Percentiles rank a stretch among this genome's conserved stretches.
These are phyloP conservation scores for Zaprionus camerounensis DNA, from an alignment of 1,140 invertebrate species.

Conservation along the genomic window DNA sequence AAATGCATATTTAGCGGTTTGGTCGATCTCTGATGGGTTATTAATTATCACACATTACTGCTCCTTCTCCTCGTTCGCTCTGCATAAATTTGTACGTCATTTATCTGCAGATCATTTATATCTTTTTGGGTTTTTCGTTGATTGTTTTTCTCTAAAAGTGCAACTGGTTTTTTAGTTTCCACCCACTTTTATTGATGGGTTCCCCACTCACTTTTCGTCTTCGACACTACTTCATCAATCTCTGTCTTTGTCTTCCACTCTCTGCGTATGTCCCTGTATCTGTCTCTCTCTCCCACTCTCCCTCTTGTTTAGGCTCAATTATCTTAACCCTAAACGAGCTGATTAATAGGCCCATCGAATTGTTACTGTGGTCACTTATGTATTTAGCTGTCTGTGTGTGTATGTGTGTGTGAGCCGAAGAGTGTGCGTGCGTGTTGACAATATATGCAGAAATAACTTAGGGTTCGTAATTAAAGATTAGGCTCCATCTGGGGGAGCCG, in stretches of 20 bases:
- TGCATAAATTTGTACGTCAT: background rate
- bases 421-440: slow-evolving; percentile 22
- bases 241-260: background rate
- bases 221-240: too few species aligned
- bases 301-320: slow-evolving; percentile 18
- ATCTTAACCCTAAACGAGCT: slow-evolving; percentile 50
- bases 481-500: background rate
- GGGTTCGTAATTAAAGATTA: slow-evolving; percentile 4
- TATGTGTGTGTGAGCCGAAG: slow-evolving; percentile 23
- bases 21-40: background rate
- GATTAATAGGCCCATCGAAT: slow-evolving; percentile 39
- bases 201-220: background rate
- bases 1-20: background rate
- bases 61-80: background rate
- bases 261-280: too few species aligned
- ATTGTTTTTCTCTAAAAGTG: slow-evolving; percentile 12
- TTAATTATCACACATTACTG: background rate
- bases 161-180: slow-evolving; percentile 19
- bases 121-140: background rate
- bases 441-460: slow-evolving; percentile 15
- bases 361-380: slow-evolving; percentile 18
- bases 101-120: background rate
- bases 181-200: slow-evolving; percentile 8
- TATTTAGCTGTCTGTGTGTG: slow-evolving; percentile 16
- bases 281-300: background rate